Evolutionary conservation across 2,797 vertebrate genomes (phyloP).

Genomic region (Sebastes itinus): DNA sequence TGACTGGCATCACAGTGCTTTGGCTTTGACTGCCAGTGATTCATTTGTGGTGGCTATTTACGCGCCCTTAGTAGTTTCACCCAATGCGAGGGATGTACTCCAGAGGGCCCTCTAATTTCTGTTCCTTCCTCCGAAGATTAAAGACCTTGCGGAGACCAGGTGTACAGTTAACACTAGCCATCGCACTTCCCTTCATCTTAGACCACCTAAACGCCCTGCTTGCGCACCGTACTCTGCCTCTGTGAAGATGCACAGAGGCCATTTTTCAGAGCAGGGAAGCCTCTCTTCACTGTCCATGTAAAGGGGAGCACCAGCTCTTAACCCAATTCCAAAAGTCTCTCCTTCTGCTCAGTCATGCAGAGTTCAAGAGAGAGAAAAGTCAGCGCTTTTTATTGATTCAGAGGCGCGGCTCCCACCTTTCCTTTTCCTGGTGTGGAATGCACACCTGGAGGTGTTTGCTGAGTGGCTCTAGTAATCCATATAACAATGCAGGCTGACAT

Average conservation of each 20-base stretch:
- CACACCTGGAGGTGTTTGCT: constrained; percentile 84
- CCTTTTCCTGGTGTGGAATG: constrained; percentile 73
- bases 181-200: constrained; percentile 41
- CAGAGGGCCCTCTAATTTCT: constrained; percentile 75
- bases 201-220: constrained; percentile 16
- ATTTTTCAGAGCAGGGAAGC: not conserved
- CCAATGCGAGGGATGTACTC: constrained; percentile 45
- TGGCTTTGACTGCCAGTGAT: constrained; percentile 28
- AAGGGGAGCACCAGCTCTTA: not conserved
- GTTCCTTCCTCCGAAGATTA: constrained; percentile 77
- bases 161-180: constrained; percentile 66
- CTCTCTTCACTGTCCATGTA: not conserved
- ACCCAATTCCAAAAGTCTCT: constrained; percentile 10
- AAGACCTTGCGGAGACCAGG: constrained; percentile 76
- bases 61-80: constrained; percentile 40
- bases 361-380: constrained; percentile 34
- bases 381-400: constrained; percentile 67
- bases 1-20: not conserved
- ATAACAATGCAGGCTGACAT: constrained; percentile 76
- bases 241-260: not conserved
- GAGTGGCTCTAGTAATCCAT: constrained; percentile 75
- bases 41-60: constrained; percentile 58
- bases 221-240: not conserved
- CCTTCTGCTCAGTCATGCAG: constrained; percentile 22
- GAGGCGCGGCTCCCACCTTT: constrained; percentile 66